Evolutionary conservation across 2,113 vertebrate species (phyloP).

Genomic region (Erpornis zantholeuca): DNA sequence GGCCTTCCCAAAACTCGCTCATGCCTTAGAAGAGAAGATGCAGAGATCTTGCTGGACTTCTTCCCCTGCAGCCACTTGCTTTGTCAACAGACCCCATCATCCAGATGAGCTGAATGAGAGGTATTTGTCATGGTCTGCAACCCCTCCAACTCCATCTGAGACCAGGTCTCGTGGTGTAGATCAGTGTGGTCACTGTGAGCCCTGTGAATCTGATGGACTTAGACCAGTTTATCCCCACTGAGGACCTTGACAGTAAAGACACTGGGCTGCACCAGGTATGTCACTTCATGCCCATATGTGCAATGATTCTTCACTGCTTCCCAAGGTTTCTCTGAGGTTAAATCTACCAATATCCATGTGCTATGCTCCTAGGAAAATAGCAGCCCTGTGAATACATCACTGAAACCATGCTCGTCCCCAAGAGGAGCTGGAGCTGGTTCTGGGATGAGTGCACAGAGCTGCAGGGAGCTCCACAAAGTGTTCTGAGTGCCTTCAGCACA

Average conservation of each 20-base stretch:
- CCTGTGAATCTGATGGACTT: not conserved
- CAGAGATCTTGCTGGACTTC: not conserved
- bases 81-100: not conserved
- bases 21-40: not conserved
- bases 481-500: not conserved
- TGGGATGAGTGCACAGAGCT: not conserved
- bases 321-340: not conserved
- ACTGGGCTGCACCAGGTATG: not conserved
- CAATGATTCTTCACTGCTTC: not conserved
- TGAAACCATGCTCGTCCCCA: not conserved
- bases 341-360: not conserved
- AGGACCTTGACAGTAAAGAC: not conserved
- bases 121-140: not conserved
- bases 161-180: not conserved
- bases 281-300: not conserved
- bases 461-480: not conserved
- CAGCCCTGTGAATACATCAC: not conserved
- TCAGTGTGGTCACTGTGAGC: not conserved
- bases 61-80: not conserved
- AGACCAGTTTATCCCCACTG: not conserved
- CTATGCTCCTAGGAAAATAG: not conserved
- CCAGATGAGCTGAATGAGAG: not conserved
- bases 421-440: not conserved
- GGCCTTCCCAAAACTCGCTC: not conserved
- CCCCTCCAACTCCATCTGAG: not conserved